Evolutionary conservation across 2,113 vertebrate species (phyloP), one percentile per base, ranked within the genome.

Genomic region (Sylvietta virens): DNA sequence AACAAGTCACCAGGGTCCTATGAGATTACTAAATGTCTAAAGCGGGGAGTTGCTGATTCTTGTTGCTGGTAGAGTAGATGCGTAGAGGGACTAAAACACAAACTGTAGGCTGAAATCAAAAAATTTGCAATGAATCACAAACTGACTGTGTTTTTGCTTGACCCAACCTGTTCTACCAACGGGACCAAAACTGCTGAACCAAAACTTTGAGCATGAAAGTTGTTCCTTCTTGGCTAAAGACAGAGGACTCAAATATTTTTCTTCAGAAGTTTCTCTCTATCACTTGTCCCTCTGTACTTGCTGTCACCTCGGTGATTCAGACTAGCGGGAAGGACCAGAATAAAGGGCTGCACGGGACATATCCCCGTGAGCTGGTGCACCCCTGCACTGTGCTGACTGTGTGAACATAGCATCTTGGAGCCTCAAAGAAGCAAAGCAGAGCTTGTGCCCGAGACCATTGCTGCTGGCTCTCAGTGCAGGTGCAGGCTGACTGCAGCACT

Each of bases 351-450:
- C 4, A 3, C 1, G 82, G 57, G 51, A 24, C n/a, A 39, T 8
- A 6, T 26, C 44, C 33, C 1, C 0, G 0, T 58, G 74, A 88
- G 42, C 51, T 1, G 1, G 61, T 62, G 51, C 33, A 37, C 10
- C 13, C 18, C 28, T 85, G 64, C 18, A 5, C 64, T 45, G 19
- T 28, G 31, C 60, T 74, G 64, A 39, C 27, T 1, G 0, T 2
- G 31, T 73, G 60, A 47, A 40, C 22, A 6, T 7, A 17, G 50
- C 37, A 87, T 15, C 50, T 70, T 4, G 2, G 42, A 74, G n/a
- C 45, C 27, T 17, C 28, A 42, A 10, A 82, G 42, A 61, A 40
- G n/a, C 31, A 42, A 30, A 70, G 39, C 65, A 69, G 65, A 61
- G 31, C 15, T 54, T 1, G 1, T 58, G 74, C 26, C 65, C 5